Evolutionary conservation across 92 coral and sea anemone species (phyloP).

Genomic region (Desmophyllum pertusum): DNA sequence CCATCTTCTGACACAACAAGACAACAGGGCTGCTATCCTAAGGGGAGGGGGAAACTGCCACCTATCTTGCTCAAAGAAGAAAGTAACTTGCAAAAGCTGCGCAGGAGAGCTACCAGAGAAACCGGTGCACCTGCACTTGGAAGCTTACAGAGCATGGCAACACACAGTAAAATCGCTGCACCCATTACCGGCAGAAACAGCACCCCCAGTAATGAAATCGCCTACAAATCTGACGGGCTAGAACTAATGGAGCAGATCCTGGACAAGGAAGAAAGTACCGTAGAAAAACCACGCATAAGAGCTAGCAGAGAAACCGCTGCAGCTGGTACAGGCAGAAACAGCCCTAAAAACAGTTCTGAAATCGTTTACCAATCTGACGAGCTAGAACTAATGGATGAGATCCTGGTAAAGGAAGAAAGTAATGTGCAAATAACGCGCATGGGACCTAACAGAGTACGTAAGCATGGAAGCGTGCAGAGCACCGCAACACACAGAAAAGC

Average conservation of each 20-base stretch:
- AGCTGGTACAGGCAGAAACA: too few species aligned
- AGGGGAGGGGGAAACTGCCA: background rate
- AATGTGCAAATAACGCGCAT: background rate
- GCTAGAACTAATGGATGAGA: too few species aligned
- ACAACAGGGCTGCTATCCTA: background rate
- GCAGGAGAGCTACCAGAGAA: background rate
- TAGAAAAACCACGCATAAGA: too few species aligned
- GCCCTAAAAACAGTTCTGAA: too few species aligned
- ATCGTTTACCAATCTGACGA: too few species aligned
- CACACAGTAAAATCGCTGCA: background rate
- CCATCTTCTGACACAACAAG: background rate
- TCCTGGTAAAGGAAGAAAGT: background rate
- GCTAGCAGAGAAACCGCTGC: too few species aligned
- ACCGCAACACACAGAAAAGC: background rate
- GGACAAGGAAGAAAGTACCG: too few species aligned
- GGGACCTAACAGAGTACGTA: background rate
- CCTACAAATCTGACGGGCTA: background rate
- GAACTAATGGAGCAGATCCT: slow-evolving; percentile 10
- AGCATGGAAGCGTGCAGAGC: background rate
- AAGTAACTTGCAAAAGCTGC: background rate
- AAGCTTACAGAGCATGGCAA: background rate
- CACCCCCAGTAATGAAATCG: slow-evolving; percentile 2
- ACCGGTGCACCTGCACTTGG: background rate
- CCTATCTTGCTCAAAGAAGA: background rate
- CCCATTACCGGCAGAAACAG: background rate